phyloP scores from a whole-genome alignment of 2,113 vertebrate species.

The Labrus mixtus region DNA sequence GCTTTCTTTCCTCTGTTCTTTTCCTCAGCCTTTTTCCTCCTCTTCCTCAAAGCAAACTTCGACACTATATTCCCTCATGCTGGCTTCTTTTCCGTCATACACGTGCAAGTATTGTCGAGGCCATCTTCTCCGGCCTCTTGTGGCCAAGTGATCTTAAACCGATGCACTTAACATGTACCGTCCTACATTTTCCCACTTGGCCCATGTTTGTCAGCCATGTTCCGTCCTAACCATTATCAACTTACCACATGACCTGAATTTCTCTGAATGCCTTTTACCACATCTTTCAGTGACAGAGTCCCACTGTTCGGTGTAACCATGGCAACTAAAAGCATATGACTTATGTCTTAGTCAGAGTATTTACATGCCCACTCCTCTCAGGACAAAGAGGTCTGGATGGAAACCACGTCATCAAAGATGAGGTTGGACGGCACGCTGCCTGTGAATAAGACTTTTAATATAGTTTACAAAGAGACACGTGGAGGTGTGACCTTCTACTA shows the following conservation, averaged over 20 bases:
- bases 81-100: not conserved
- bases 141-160: slow-evolving; percentile 3
- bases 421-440: not conserved
- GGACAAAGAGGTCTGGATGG: slow-evolving; percentile 1
- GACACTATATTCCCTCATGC: not conserved
- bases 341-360: slow-evolving; percentile 30
- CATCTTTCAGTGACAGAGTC: slow-evolving; percentile 1
- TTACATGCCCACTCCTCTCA: slow-evolving; percentile 19
- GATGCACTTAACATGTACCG: slow-evolving; percentile 27
- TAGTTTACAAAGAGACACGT: not conserved
- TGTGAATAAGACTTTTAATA: not conserved
- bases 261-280: not conserved
- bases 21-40: not conserved
- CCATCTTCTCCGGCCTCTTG: not conserved
- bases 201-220: slow-evolving; percentile 1
- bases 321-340: slow-evolving; percentile 61
- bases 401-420: not conserved
- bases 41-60: not conserved
- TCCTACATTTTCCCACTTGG: not conserved
- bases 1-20: not conserved
- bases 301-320: slow-evolving; percentile 21
- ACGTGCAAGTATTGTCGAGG: not conserved
- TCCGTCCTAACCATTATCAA: slow-evolving; percentile 13
- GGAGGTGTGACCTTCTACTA: too few species aligned
- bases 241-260: slow-evolving; percentile 17